Evolutionary conservation across 2,888 invertebrate genomes (phyloP), one percentile per base, ranked within the genome.

Genomic region (Hecatera dysodea): DNA sequence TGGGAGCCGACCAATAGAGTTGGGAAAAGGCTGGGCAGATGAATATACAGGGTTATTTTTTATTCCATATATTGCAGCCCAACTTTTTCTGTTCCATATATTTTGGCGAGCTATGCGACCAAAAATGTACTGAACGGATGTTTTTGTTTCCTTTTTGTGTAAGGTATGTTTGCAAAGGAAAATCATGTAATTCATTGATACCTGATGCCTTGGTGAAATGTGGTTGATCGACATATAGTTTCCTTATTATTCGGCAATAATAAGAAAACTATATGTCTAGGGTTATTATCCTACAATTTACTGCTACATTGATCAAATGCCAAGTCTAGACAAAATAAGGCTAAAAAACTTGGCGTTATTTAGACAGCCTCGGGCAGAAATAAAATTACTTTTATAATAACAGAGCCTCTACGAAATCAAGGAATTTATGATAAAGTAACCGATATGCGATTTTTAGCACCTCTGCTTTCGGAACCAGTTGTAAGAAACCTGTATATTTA

Each of bases 401-500:
- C 36, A 27, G 5, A 44, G 6, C 15, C 24, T n/a, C n/a, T n/a
- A 12, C 19, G 2, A 72, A 48, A 42, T 39, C 29, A 29, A n/a
- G 15, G 50, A 76, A 76, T 77, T 52, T 46, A n/a, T 44, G 22
- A 27, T 46, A 19, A 8, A 52, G 52, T 42, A 44, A 44, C 12
- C 0, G 22, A 17, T 48, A 27, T 44, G 19, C 24, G 1, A 12
- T 19, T 42, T 66, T 55, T 55, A 78, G 33, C 42, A 55, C 53
- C 22, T 60, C 1, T 33, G 33, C 33, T 7, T 33, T 29, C 17
- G 9, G 2, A 74, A 56, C 78, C 8, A 27, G 55, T 73, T 44
- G 1, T n/a, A 36, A 19, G 6, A 72, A 78, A 73, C 72, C 8
- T 48, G 53, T 72, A 5, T 60, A 36, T 39, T 71, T 78, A 71